Evolutionary conservation across 2,888 invertebrate genomes (phyloP).

Genomic region (Leptinotarsa rubiginosa): DNA sequence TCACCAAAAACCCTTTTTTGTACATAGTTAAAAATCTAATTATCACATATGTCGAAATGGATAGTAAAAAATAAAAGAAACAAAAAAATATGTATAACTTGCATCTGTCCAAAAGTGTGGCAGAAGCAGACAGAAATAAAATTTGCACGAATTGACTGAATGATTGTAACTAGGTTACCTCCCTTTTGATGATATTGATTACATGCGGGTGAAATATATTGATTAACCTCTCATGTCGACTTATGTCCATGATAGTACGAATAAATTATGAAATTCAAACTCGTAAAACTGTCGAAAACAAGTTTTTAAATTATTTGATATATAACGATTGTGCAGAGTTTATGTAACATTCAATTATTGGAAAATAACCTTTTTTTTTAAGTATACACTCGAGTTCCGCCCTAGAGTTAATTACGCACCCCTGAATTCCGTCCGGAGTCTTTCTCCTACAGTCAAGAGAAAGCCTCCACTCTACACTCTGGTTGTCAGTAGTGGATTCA

Average conservation of each 20-base stretch:
- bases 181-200: constrained; percentile 19
- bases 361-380: no score
- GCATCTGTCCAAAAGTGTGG: constrained; percentile 19
- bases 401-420: no score
- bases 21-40: constrained; percentile 50
- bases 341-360: no score
- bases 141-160: constrained; percentile 16
- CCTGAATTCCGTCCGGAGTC: no score
- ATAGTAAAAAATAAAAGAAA: constrained; percentile 20
- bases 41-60: constrained; percentile 18
- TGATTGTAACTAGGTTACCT: constrained; percentile 23
- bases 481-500: no score
- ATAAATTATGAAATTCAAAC: neutral
- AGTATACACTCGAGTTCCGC: no score
- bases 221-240: neutral
- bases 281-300: no score
- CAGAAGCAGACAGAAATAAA: constrained; percentile 8
- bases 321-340: no score
- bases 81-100: constrained; percentile 16
- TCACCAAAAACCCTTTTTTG: constrained; percentile 70
- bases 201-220: constrained; percentile 26
- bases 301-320: no score
- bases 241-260: neutral
- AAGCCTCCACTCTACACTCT: no score
- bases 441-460: no score